phyloP scores from a whole-genome alignment of 2,888 invertebrate genomes.

The Bursaphelenchus okinawaensis region DNA sequence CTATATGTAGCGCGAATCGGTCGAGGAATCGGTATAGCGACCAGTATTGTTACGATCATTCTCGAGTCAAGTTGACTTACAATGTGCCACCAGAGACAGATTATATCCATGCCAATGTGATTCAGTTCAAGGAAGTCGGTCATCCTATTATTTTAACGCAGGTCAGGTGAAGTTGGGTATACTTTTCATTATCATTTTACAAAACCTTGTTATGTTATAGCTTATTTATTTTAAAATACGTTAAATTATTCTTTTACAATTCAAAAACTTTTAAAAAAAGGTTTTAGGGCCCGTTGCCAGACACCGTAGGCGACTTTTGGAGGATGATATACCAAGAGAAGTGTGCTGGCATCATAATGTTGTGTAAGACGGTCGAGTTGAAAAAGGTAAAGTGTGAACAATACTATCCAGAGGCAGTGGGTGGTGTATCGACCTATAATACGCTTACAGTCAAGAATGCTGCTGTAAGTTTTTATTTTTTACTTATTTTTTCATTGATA shows the following conservation, averaged over 20 bases:
- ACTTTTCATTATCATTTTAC: neutral
- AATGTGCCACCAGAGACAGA: constrained; percentile 22
- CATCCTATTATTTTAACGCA: constrained; percentile 12
- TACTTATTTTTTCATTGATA: no score
- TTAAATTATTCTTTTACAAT: no score
- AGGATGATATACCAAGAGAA: constrained; percentile 25
- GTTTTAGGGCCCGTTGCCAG: constrained; percentile 14
- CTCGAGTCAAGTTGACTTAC: constrained; percentile 22
- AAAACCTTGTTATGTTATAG: no score
- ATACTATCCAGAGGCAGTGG: constrained; percentile 19
- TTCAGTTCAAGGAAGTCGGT: constrained; percentile 22
- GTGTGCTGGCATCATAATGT: constrained; percentile 17
- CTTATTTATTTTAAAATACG: no score
- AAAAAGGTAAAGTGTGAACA: constrained; percentile 18
- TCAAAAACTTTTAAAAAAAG: no score
- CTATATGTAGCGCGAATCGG: constrained; percentile 5
- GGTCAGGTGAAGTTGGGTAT: neutral
- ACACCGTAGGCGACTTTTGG: constrained; percentile 22
- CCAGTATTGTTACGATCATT: constrained; percentile 18
- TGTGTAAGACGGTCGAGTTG: constrained; percentile 19
- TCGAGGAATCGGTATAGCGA: constrained; percentile 12
- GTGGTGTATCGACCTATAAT: constrained; percentile 11
- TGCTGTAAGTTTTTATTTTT: neutral
- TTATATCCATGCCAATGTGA: constrained; percentile 37
- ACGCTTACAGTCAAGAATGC: constrained; percentile 15